phyloP scores from a whole-genome alignment of 1,140 invertebrate species.

The Lordiphosa clarofinis region DNA sequence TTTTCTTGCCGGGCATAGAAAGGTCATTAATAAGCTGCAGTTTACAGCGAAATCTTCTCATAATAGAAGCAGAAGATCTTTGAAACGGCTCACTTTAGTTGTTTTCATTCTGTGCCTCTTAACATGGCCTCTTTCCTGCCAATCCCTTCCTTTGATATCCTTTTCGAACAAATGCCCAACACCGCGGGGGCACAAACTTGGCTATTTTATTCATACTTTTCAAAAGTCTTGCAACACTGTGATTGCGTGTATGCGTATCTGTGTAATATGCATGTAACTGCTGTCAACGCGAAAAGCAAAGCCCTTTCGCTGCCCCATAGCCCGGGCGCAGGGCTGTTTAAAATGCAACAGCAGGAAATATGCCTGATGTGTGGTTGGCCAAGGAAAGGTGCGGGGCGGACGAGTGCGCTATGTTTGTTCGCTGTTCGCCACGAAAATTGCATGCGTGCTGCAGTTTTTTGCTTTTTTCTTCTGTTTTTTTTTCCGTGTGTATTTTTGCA shows the following conservation, averaged over 20 bases:
- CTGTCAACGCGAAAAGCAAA: conserved; percentile 63
- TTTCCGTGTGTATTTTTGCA: conserved; percentile 19
- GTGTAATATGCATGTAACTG: conserved; percentile 56
- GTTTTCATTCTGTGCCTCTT: no score
- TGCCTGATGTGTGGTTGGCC: not conserved
- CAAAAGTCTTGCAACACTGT: conserved; percentile 4
- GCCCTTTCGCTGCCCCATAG: conserved; percentile 17
- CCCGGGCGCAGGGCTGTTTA: conserved; percentile 39
- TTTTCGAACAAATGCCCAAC: no score
- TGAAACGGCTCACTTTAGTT: no score
- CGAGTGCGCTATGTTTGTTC: no score
- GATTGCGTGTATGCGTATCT: conserved; percentile 32
- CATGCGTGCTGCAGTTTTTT: conserved; percentile 44
- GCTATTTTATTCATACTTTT: not conserved
- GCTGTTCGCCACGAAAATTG: conserved; percentile 40
- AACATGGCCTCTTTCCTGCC: no score
- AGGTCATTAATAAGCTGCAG: no score
- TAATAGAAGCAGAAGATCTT: no score
- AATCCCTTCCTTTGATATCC: no score
- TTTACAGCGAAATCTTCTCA: no score
- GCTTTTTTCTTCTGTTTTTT: conserved; percentile 20
- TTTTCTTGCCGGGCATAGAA: no score
- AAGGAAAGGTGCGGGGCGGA: not conserved
- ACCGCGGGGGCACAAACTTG: no score
- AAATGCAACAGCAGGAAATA: conserved; percentile 58